A percentile compares a stretch with the other conserved stretches of the same genome.
These are phyloP conservation scores for Periophthalmus modestus DNA, from an alignment of 2,113 vertebrate genomes.

Conservation along the genomic window DNA sequence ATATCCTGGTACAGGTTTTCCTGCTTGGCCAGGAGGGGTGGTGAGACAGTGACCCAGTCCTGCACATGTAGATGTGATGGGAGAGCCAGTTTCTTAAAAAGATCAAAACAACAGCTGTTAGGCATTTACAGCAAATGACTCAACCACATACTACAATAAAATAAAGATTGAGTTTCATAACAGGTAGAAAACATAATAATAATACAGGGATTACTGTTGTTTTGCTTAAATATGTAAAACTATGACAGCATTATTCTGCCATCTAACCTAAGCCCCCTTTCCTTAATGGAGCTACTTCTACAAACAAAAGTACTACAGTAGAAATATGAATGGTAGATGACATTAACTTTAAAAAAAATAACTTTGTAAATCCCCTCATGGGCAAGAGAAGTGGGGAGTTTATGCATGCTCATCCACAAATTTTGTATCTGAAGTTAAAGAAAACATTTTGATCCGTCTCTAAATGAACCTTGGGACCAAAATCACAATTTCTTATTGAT, in stretches of 20 bases:
- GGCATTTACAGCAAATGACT: not conserved
- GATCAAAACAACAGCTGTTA: not conserved
- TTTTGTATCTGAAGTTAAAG: too few relatives aligned
- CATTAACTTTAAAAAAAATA: too few relatives aligned
- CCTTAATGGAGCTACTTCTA: not conserved
- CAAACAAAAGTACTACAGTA: not conserved
- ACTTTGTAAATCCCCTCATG: too few relatives aligned
- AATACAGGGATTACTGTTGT: too few relatives aligned
- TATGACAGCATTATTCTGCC: slow-evolving; percentile 38
- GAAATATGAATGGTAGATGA: too few relatives aligned
- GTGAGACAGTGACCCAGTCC: slow-evolving; percentile 87
- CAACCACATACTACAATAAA: not conserved
- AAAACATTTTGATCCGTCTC: too few relatives aligned
- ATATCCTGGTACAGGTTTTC: slow-evolving; percentile 92
- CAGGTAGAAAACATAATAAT: slow-evolving; percentile 37
- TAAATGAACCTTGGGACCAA: too few relatives aligned
- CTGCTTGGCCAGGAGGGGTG: slow-evolving; percentile 91
- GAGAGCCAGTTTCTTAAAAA: slow-evolving; percentile 88
- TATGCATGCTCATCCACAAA: too few relatives aligned
- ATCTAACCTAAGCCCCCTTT: slow-evolving; percentile 24
- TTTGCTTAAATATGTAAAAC: slow-evolving; percentile 40
- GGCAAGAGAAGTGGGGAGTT: too few relatives aligned
- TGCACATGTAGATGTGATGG: slow-evolving; percentile 89
- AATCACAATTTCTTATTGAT: too few relatives aligned
- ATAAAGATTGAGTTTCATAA: not conserved